Evolutionary conservation across 2,888 invertebrate species (phyloP).

Genomic region (Drosophila kuntzei): DNA sequence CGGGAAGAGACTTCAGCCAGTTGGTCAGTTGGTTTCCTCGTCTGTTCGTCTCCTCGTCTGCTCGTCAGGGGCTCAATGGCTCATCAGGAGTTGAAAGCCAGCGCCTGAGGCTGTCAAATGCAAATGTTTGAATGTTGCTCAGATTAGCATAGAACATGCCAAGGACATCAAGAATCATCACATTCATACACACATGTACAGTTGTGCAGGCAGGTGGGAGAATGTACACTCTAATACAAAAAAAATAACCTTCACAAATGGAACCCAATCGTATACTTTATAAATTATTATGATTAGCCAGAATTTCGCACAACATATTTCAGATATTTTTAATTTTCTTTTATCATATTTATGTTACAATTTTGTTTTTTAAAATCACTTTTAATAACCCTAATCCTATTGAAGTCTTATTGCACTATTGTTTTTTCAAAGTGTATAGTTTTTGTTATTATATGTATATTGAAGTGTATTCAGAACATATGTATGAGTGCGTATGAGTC

Average conservation of each 20-base stretch:
- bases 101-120: constrained; percentile 64
- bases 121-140: constrained; percentile 63
- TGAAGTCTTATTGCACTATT: not conserved
- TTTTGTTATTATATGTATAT: not conserved
- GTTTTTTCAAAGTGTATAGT: not conserved
- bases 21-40: constrained; percentile 2
- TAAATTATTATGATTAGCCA: not conserved
- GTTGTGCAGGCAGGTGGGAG: constrained; percentile 5
- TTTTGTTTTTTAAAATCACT: not conserved
- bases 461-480: not conserved
- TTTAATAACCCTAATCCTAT: too few species aligned
- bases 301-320: not conserved
- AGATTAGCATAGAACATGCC: constrained; percentile 70
- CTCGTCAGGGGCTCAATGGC: constrained; percentile 49
- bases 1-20: constrained; percentile 14
- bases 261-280: not conserved
- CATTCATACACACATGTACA: constrained; percentile 14
- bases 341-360: not conserved
- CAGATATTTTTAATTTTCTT: not conserved
- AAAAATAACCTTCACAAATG: not conserved
- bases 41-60: not conserved
- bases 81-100: constrained; percentile 54
- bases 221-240: not conserved
- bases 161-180: constrained; percentile 49
- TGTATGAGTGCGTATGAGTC: not conserved